These are phyloP conservation scores for Jordanella pulchra DNA, from an alignment of 2,797 vertebrate species.

Conservation along the genomic window DNA sequence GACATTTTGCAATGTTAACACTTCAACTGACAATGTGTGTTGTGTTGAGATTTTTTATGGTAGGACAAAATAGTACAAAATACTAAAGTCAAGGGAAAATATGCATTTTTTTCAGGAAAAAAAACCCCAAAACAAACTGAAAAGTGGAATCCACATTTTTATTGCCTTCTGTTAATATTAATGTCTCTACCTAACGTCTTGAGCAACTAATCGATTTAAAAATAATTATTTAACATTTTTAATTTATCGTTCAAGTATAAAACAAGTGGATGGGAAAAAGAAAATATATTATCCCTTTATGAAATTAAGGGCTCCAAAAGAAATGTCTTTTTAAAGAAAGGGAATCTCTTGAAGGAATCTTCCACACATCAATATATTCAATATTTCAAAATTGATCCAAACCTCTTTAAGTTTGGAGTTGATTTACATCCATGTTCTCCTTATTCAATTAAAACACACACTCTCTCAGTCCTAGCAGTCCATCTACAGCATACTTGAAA, in stretches of 20 bases:
- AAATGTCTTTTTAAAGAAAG: background rate
- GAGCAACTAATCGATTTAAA: background rate
- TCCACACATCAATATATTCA: background rate
- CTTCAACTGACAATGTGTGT: background rate
- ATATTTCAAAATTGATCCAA: background rate
- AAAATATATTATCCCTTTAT: background rate
- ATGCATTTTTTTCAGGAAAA: no score
- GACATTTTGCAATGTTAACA: background rate
- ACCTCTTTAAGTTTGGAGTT: background rate
- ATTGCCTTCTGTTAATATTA: background rate
- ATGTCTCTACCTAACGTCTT: background rate
- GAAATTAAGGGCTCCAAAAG: background rate
- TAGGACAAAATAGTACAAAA: background rate
- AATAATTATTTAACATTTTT: no score
- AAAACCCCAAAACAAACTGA: background rate
- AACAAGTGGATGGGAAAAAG: background rate
- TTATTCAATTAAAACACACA: background rate
- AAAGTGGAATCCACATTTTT: background rate
- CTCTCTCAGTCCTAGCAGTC: background rate
- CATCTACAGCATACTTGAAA: background rate
- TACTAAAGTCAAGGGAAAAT: background rate
- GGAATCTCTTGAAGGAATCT: background rate
- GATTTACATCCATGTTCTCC: background rate
- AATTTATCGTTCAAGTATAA: background rate
- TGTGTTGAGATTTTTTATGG: background rate